phyloP scores from a whole-genome alignment of 2,888 invertebrate genomes.

The Coenonympha glycerion region DNA sequence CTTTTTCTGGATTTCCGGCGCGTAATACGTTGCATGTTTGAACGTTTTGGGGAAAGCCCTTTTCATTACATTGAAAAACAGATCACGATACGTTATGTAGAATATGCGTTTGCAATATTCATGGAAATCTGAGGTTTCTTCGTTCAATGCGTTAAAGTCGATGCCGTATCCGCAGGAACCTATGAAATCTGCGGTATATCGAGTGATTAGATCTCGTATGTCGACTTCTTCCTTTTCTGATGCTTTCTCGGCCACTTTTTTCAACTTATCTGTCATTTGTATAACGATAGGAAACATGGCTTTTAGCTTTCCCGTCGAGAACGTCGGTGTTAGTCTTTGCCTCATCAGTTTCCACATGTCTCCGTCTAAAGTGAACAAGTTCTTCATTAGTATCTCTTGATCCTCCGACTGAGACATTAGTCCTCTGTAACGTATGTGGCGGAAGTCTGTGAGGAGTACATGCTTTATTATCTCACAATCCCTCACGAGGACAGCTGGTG shows the following conservation, averaged over 20 bases:
- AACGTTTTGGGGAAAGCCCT: constrained; percentile 32
- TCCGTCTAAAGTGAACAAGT: constrained; percentile 39
- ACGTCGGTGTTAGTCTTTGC: constrained; percentile 40
- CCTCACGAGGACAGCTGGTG: constrained; percentile 33
- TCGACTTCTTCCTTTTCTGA: constrained; percentile 32
- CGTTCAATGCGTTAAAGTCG: constrained; percentile 36
- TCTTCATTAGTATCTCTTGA: constrained; percentile 35
- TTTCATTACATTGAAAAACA: constrained; percentile 30
- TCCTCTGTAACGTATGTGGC: constrained; percentile 35
- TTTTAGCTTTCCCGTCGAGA: constrained; percentile 38
- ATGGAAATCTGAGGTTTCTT: constrained; percentile 37
- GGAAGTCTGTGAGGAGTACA: constrained; percentile 36
- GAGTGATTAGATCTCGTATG: constrained; percentile 38
- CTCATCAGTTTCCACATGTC: constrained; percentile 43
- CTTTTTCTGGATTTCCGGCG: constrained; percentile 31
- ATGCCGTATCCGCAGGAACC: constrained; percentile 42
- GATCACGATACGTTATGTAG: constrained; percentile 28
- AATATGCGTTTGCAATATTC: constrained; percentile 29
- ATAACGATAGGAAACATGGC: constrained; percentile 42
- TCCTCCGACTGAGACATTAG: constrained; percentile 30
- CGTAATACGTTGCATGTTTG: constrained; percentile 28
- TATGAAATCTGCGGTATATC: constrained; percentile 43
- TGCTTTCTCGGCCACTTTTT: constrained; percentile 29
- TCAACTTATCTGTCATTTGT: constrained; percentile 34
- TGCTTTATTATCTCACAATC: constrained; percentile 39